Evolutionary conservation across 2,797 vertebrate species (phyloP), one percentile per base, ranked within the genome.

Genomic region (Hypotaenidia philippensis): DNA sequence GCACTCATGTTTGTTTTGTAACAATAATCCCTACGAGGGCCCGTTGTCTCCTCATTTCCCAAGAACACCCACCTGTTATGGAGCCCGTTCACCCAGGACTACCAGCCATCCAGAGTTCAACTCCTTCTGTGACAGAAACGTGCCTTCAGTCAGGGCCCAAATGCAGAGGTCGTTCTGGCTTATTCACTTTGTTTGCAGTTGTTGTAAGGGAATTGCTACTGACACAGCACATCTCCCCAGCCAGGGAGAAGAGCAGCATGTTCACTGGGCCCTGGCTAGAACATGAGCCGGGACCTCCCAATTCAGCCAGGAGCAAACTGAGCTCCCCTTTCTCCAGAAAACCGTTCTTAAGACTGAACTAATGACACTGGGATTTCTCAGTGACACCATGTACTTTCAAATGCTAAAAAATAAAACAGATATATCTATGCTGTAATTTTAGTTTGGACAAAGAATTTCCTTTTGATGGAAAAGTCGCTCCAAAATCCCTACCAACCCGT

Each of bases 31-130:
- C 69, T 83, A 76, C 70, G 29, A 80, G 68, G 21, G 40, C 44
- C 34, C 75, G 44, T 63, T 89, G 53, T 7, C 10, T 63, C 82
- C 92, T 90, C 75, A 25, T 56, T 83, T 95, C 94, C 92, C 27
- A 6, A 21, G 84, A 44, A 70, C 66, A 3, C 6, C 27, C 23
- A 57, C 80, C 74, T 44, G 34, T 18, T 23, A 12, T 3, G 1
- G 44, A 40, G 34, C 26, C 25, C 13, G 9, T 9, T 29, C 63
- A 66, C 5, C 4, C 20, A 3, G 7, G 50, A 29, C 31, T 44
- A 40, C 23, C 69, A 45, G 53, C 60, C 23, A 31, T 36, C 45
- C 27, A 19, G 52, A 2, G 7, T 11, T 57, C 49, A 32, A 57
- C 31, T 63, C 29, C 18, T 36, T 11, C 44, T 19, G 29, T 61